These are phyloP conservation scores for Netelia fuscicornis DNA, from an alignment of 2,888 invertebrate species.

Conservation along the genomic window DNA sequence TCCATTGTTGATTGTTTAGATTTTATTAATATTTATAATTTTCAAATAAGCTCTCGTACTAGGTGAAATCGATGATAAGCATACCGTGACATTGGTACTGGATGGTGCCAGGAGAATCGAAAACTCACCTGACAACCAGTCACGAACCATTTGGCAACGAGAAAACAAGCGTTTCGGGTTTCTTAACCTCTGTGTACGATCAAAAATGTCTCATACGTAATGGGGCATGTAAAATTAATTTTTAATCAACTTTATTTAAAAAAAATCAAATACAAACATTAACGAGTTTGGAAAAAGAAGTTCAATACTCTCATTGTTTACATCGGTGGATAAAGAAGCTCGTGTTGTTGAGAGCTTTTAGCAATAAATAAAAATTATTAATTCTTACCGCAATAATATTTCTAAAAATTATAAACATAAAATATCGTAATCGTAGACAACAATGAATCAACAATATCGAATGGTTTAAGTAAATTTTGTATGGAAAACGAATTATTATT, in stretches of 20 bases:
- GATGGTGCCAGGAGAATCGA: conserved; percentile 18
- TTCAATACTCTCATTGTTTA: background rate
- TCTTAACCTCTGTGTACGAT: background rate
- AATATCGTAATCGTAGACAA: no score
- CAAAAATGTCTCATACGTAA: background rate
- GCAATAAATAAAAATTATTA: no score
- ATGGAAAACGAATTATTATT: no score
- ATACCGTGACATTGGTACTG: background rate
- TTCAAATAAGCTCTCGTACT: background rate
- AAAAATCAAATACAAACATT: background rate
- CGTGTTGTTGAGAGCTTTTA: background rate
- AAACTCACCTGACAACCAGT: conserved; percentile 59
- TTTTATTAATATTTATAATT: no score
- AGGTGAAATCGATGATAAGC: conserved; percentile 43
- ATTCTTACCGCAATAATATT: no score
- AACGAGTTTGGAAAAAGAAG: background rate
- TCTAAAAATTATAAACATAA: no score
- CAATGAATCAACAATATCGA: no score
- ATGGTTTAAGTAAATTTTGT: no score
- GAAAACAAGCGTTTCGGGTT: conserved; percentile 39
- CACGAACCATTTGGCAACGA: conserved; percentile 44
- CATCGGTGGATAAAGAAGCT: background rate
- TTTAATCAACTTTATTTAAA: background rate
- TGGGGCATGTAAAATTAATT: background rate
- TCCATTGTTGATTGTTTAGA: no score